Evolutionary conservation across 2,797 vertebrate species (phyloP).

Genomic region (Acipenser transmontanus): DNA sequence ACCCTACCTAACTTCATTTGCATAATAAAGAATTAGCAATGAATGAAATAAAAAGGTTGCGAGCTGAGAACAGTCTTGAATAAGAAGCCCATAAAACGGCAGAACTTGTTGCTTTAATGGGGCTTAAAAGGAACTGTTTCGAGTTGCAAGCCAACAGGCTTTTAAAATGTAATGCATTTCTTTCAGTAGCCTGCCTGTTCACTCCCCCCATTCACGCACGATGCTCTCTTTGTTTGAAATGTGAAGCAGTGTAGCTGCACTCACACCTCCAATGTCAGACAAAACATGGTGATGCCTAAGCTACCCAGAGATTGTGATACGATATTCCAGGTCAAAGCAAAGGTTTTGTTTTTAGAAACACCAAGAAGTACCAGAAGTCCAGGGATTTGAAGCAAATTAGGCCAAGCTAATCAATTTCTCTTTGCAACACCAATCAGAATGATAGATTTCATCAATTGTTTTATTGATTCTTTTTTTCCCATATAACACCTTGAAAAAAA

Average conservation of each 20-base stretch:
- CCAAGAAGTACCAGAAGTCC: no score
- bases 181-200: background rate
- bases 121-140: background rate
- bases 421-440: no score
- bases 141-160: conserved; percentile 1
- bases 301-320: no score
- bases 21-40: conserved; percentile 11
- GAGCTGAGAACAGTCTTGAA: background rate
- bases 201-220: conserved; percentile 26
- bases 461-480: no score
- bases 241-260: background rate
- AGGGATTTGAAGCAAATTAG: no score
- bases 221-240: conserved; percentile 16
- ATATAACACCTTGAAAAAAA: no score
- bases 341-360: no score
- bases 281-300: no score
- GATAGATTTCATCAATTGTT: no score
- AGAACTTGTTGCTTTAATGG: background rate
- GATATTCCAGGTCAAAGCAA: no score
- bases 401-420: no score
- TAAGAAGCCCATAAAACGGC: background rate
- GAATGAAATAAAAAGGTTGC: background rate
- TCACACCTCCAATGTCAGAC: background rate
- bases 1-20: conserved; percentile 7
- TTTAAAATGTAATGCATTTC: no score